Evolutionary conservation across 1,140 invertebrate species (phyloP).

Genomic region (Idris sp.): DNA sequence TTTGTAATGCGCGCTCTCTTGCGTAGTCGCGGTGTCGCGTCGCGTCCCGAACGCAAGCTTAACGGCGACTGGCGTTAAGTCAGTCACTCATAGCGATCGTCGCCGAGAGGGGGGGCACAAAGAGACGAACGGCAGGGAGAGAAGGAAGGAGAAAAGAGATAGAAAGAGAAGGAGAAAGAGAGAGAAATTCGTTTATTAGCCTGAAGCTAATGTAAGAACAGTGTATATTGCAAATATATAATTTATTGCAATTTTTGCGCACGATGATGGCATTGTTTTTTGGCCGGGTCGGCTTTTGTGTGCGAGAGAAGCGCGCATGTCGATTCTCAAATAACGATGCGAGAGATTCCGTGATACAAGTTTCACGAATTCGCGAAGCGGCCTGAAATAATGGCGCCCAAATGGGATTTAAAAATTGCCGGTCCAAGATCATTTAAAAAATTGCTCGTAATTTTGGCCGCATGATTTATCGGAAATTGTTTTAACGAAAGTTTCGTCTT

Average conservation of each 20-base stretch:
- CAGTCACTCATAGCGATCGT: slow-evolving; percentile 41
- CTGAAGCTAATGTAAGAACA: slow-evolving; percentile 30
- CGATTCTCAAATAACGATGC: no score
- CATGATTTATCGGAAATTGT: slow-evolving; percentile 1
- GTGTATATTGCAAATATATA: slow-evolving; percentile 55
- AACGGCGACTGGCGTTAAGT: slow-evolving; percentile 67
- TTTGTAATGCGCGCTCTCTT: neutral
- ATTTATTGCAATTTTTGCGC: slow-evolving; percentile 45
- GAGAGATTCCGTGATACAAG: no score
- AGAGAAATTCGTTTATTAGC: slow-evolving; percentile 48
- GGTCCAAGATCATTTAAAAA: no score
- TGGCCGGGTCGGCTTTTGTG: slow-evolving; percentile 5
- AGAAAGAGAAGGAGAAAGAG: slow-evolving; percentile 19
- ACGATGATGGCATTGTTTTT: slow-evolving; percentile 38
- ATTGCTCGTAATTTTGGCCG: neutral
- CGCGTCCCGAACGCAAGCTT: slow-evolving; percentile 61
- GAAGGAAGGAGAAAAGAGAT: slow-evolving; percentile 18
- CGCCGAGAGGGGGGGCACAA: slow-evolving; percentile 34
- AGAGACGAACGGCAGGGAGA: slow-evolving; percentile 7
- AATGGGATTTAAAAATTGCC: slow-evolving; percentile 6
- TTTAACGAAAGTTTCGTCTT: no score
- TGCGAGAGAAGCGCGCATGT: no score
- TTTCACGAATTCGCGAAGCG: slow-evolving; percentile 4
- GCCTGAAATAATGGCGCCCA: slow-evolving; percentile 14
- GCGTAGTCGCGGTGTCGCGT: slow-evolving; percentile 26